phyloP scores from a whole-genome alignment of 2,797 vertebrate species.

The Jordanella pulchra region DNA sequence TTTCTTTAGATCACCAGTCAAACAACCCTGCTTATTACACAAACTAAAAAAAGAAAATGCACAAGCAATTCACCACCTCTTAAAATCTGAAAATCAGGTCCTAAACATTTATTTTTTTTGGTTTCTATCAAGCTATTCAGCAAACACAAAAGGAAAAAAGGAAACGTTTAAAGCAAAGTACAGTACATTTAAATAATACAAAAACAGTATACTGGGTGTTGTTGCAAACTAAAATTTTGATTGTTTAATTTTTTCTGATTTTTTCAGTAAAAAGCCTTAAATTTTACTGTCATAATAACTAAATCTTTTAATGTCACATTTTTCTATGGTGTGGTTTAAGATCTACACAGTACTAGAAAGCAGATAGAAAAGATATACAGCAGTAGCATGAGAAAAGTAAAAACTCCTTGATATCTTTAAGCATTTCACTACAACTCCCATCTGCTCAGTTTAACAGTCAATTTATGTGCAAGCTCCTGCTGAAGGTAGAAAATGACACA shows the following conservation, averaged over 20 bases:
- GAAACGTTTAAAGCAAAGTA: not conserved
- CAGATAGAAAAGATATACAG: constrained; percentile 5
- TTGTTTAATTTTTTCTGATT: not conserved
- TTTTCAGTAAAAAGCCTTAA: not conserved
- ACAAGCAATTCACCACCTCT: too few species aligned
- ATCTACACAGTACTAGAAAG: constrained; percentile 25
- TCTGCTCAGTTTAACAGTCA: constrained; percentile 37
- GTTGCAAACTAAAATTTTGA: not conserved
- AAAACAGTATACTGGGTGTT: not conserved
- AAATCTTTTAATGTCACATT: constrained; percentile 15
- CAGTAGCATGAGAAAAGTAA: constrained; percentile 1
- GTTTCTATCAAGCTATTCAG: not conserved
- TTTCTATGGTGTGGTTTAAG: constrained; percentile 1
- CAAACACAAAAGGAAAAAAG: not conserved
- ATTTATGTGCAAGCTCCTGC: constrained; percentile 27
- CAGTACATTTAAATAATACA: not conserved
- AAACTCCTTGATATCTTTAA: constrained; percentile 27
- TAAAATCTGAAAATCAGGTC: too few species aligned
- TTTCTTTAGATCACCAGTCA: too few species aligned
- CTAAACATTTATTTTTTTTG: not conserved
- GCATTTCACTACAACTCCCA: constrained; percentile 35
- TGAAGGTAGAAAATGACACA: constrained; percentile 53
- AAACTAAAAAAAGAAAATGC: too few species aligned
- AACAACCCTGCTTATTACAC: too few species aligned
- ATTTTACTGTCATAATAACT: not conserved